These are phyloP conservation scores for Neoniphon sammara DNA, from an alignment of 2,797 vertebrate genomes.

Conservation along the genomic window DNA sequence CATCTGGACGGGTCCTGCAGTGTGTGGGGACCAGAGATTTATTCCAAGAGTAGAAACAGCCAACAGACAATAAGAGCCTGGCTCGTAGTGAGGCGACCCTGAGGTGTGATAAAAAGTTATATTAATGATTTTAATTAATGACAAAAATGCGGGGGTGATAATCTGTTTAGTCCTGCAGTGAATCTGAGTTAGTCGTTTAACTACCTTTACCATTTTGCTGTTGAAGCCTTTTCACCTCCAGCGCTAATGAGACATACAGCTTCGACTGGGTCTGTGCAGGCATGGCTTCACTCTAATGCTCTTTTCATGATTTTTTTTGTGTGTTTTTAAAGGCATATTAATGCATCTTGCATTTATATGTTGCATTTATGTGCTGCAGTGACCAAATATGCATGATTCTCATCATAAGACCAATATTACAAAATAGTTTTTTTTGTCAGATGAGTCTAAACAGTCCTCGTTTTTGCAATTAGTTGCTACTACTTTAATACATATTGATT, in stretches of 20 bases:
- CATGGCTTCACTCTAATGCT: slow-evolving; percentile 13
- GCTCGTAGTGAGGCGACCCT: slow-evolving; percentile 37
- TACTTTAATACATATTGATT: too few relatives aligned
- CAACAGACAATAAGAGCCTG: slow-evolving; percentile 32
- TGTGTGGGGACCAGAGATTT: slow-evolving; percentile 7
- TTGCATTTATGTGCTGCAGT: too few relatives aligned
- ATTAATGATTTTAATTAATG: too few relatives aligned
- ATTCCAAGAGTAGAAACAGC: slow-evolving; percentile 22
- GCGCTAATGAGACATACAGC: slow-evolving; percentile 12
- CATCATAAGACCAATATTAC: too few relatives aligned
- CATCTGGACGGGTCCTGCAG: slow-evolving; percentile 9
- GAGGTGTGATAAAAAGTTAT: slow-evolving; percentile 26
- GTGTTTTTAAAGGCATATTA: slow-evolving; percentile 16
- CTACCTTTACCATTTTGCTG: slow-evolving; percentile 1
- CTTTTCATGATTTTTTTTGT: slow-evolving; percentile 9
- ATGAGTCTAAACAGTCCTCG: too few relatives aligned
- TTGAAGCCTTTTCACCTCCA: background rate
- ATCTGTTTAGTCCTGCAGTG: slow-evolving; percentile 12
- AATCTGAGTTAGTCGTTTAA: slow-evolving; percentile 10
- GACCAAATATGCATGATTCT: too few relatives aligned
- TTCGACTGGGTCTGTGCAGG: slow-evolving; percentile 1
- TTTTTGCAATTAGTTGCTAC: too few relatives aligned
- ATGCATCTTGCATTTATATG: slow-evolving; percentile 31
- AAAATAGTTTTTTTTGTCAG: too few relatives aligned
- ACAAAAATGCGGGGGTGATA: slow-evolving; percentile 1